Evolutionary conservation across 2,113 vertebrate genomes (phyloP), one percentile per base, ranked within the genome.

Genomic region (Verasper variegatus): DNA sequence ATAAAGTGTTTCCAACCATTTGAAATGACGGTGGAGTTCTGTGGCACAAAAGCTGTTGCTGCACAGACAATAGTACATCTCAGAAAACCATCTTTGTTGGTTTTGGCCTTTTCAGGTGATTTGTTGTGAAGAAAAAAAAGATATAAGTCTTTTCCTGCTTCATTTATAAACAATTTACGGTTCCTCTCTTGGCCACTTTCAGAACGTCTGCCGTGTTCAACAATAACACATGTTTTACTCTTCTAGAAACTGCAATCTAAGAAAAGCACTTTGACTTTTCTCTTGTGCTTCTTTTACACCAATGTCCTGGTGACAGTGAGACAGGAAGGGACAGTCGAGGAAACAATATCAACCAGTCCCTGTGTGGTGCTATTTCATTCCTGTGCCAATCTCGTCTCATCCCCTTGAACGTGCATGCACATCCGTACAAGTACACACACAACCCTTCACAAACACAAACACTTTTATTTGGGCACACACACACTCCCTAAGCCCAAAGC

Each of bases 401-500:
- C 13, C 15, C 26, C n/a, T 58, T 74, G 15, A 71, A 71, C 40
- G 60, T 69, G 5, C 63, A 76, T 49, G 17, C 59, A 78, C 56
- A 57, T 7, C 31, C 31, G 31, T 31, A 31, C 5, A 7, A 31
- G 31, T 31, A 31, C 31, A 31, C 31, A 31, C 31, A 31, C 31
- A 31, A 5, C 31, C 31, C 31, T 31, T 31, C 31, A 31, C 31
- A 31, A 31, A 31, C 31, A 31, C 31, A 31, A 31, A 31, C 15
- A 52, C 2, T 12, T 42, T 54, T n/a, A 14, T 57, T 57, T 17
- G 23, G 26, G 24, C 14, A 57, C 24, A 56, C 54, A 56, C 67
- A 67, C 55, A 63, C 57, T 69, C 52, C 52, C 66, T 63, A 45
- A 71, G 58, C 23, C 71, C 58, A 37, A 62, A 62, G 81, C 82